Evolutionary conservation across 1,140 invertebrate species (phyloP), one percentile per base, ranked within the genome.

Genomic region (Macrocentrus cingulum): DNA sequence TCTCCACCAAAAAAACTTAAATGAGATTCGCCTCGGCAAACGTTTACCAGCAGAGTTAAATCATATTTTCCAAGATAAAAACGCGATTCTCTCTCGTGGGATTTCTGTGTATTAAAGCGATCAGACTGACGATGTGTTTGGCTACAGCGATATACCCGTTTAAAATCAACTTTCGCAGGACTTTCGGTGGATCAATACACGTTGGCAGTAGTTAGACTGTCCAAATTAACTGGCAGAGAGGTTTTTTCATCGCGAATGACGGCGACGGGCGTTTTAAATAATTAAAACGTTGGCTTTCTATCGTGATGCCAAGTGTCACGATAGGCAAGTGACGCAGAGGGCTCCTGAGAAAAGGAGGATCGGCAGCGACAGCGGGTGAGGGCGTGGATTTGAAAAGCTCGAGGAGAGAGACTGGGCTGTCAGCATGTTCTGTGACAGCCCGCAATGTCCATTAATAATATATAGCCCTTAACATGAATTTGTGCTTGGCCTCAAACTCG

Each of bases 391-490:
- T 56, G 50, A 57, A 56, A 57, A 51, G 54, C 25, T 41, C 42
- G 22, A 29, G 39, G 52, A 39, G 7, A 6, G 7, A 53, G 39
- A 34, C 59, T 25, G 48, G 61, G 53, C 64, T 74, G 74, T 72
- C 69, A 74, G 67, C 64, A 62, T 62, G 52, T 64, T 67, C 66
- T 66, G 71, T 66, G 70, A 74, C 71, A 74, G 69, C 59, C 67
- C 61, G 67, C 62, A 64, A 66, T 75, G 66, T 63, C 71, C 69
- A 76, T 76, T 76, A 76, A 76, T 76, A 76, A 75, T 76, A 76
- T 72, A 76, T 76, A 76, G 74, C 72, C 66, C 65, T 69, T 75
- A 72, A 72, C 73, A 73, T 74, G 69, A 73, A 73, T 74, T 71
- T 68, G 69, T 70, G 65, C 63, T 67, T 61, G 64, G 57, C 63